A percentile compares a stretch with the other conserved stretches of the same genome.
Conservation (phyloP, 2,113 vertebrate genomes). For the Caretta caretta region DNA sequence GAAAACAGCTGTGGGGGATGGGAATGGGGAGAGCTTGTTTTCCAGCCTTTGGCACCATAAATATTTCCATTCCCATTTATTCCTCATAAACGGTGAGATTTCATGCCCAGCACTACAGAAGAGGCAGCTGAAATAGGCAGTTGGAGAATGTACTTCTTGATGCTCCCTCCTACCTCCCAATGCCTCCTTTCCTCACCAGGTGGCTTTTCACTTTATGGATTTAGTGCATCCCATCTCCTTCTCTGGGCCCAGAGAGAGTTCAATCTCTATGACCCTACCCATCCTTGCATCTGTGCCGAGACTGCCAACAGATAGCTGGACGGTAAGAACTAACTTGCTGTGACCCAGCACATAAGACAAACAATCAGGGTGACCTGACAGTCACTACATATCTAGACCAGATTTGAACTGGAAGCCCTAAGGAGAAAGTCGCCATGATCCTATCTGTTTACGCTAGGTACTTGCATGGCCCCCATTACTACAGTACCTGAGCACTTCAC, state of each 20-base stretch:
- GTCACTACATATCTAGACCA: background rate
- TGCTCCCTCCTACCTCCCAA: background rate
- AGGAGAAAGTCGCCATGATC: accelerated
- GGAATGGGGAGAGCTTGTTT: background rate
- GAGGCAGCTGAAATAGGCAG: background rate
- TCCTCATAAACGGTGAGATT: background rate
- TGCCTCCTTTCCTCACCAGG: background rate
- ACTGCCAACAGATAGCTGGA: background rate
- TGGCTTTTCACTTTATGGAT: background rate
- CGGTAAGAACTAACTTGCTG: background rate
- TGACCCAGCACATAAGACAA: background rate
- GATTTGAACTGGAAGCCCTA: background rate
- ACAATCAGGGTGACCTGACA: background rate
- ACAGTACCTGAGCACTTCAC: background rate
- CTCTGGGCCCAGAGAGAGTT: background rate
- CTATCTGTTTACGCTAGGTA: background rate
- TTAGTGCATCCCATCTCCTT: accelerated
- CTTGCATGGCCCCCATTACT: accelerated
- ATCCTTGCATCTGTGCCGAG: background rate
- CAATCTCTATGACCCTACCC: background rate
- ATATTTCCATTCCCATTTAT: accelerated
- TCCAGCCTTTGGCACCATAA: background rate
- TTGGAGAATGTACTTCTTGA: background rate
- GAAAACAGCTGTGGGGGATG: background rate
- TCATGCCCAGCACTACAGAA: background rate